Evolutionary conservation across 2,113 vertebrate species (phyloP), one percentile per base, ranked within the genome.

Genomic region (Neopipo cinnamomea): DNA sequence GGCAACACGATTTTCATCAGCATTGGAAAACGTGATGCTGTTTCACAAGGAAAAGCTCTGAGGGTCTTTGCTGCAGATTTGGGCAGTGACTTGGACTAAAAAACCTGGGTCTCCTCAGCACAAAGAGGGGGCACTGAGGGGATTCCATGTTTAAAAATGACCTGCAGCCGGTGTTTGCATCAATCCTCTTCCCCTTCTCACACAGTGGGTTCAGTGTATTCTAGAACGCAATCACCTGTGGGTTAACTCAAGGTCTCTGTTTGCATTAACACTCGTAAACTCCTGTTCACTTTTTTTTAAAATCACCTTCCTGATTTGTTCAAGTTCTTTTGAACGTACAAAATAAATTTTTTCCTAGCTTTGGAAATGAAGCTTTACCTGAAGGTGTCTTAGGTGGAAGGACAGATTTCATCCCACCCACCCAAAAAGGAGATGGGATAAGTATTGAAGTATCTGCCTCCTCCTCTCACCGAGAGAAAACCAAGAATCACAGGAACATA

Each of bases 61-160:
- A 53, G 77, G 50, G n/a, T 66, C 12, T 70, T 65, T 41, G 46
- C 22, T 70, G 28, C 0, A 4, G 49, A 19, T 52, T 68, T 67
- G 4, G 49, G 27, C n/a, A 53, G 19, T 13, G 46, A 52, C 41
- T 56, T 22, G 6, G 42, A 30, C 44, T 44, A 30, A 47, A 79
- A 31, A 28, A 9, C 9, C 44, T 28, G 63, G 11, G 9, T 62
- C n/a, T 73, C 50, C 41, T 49, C 3, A 1, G 58, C 44, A 8
- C 0, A 8, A 46, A 52, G 11, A 59, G 7, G 12, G 12, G n/a
- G 5, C 19, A 81, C 5, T 0, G 1, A 2, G 31, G 42, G 27
- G 35, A 73, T 79, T 42, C 31, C 7, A 76, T 4, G 21, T n/a
- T 28, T 16, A n/a, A 47, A 31, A 73, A 15, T 21, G 50, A 42